Evolutionary conservation across 2,113 vertebrate species (phyloP).

Genomic region (Antechinus flavipes): DNA sequence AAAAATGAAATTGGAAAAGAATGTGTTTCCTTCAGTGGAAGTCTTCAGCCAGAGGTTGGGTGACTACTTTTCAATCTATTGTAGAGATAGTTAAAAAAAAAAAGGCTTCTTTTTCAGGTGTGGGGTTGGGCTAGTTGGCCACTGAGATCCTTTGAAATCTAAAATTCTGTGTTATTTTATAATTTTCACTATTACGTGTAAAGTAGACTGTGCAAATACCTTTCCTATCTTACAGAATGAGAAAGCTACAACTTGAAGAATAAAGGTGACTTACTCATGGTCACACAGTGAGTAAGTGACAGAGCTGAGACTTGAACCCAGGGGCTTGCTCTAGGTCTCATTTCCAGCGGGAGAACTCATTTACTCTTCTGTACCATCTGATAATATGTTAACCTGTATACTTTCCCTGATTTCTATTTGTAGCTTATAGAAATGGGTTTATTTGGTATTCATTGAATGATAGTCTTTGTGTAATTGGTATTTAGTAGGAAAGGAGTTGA

Average conservation of each 20-base stretch:
- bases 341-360: not conserved
- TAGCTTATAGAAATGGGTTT: not conserved
- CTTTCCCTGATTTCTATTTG: not conserved
- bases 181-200: not conserved
- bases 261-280: not conserved
- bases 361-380: not conserved
- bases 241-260: not conserved
- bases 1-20: not conserved
- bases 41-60: not conserved
- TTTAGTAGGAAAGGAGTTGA: not conserved
- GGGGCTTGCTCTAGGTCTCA: not conserved
- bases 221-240: not conserved
- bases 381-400: not conserved
- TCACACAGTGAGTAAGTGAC: not conserved
- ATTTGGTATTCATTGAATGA: not conserved
- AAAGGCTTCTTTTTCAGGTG: not conserved
- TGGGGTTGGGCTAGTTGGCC: not conserved
- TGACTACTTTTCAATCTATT: not conserved
- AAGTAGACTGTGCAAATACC: not conserved
- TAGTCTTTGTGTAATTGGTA: not conserved
- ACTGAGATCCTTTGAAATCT: not conserved
- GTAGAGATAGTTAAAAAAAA: not conserved
- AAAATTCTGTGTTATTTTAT: not conserved
- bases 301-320: conserved; percentile 16
- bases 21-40: not conserved